Evolutionary conservation across 2,797 vertebrate species (phyloP), one percentile per base, ranked within the genome.

Genomic region (Channallabes apus): DNA sequence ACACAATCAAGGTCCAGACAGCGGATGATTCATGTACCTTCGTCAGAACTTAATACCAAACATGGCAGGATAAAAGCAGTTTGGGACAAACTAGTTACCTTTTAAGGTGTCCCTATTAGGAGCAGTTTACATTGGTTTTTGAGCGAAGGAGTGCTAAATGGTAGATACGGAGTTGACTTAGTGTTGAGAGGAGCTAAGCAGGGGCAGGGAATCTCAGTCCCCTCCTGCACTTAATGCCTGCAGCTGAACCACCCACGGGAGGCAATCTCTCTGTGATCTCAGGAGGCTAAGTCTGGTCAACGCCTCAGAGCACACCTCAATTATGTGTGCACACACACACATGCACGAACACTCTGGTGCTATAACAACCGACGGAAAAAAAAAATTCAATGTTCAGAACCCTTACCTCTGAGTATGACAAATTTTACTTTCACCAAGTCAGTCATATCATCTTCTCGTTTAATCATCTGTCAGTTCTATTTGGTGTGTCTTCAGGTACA

Each of bases 231-330:
- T 84, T 18, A 61, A 80, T 89, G 91, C 89, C 91, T 89, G 89
- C 83, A 84, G 92, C 89, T 87, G 86, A 91, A 89, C 92, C 90
- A 90, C 91, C 92, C 87, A 22, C 83, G 87, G 89, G 87, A 87
- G 71, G 88, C 93, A 93, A 94, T 93, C 91, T 89, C 85, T 82
- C 83, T 91, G 75, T 83, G 89, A 93, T 91, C 91, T 91, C 87
- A 87, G 89, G 89, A 88, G 92, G 90, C 93, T 93, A 91, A 93
- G 91, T 90, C 89, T 86, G 90, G 91, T 91, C 93, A 90, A 91
- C 90, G 90, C 91, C 90, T 90, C 38, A 71, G 85, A 91, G 84
- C 82, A 81, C 88, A 89, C 88, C 85, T 91, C 90, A 87, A 90
- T 87, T 51, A 84, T 81, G 81, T 71, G 71, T 51, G 69, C 76